Evolutionary conservation across 2,113 vertebrate genomes (phyloP).

Genomic region (Stigmatopora nigra): DNA sequence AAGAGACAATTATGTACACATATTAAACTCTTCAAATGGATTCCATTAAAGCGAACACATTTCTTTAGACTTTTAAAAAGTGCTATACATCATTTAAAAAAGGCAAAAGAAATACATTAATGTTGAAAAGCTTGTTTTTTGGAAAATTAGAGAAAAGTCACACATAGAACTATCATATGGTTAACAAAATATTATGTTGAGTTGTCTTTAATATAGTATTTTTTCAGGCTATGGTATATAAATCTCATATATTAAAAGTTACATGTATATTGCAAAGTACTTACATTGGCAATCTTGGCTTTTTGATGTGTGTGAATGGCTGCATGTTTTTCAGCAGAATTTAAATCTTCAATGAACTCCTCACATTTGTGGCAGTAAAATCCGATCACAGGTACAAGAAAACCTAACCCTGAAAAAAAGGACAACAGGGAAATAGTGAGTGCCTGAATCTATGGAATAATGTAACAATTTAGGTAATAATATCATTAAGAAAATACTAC

Average conservation of each 20-base stretch:
- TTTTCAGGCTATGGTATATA: too few relatives aligned
- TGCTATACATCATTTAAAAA: too few relatives aligned
- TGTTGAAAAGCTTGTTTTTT: too few relatives aligned
- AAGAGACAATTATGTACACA: background rate
- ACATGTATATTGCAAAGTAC: constrained; percentile 3
- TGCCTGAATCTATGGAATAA: background rate
- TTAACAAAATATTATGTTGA: too few relatives aligned
- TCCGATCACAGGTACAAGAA: constrained; percentile 85
- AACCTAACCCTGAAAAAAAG: constrained; percentile 72
- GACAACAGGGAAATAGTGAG: background rate
- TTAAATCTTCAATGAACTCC: constrained; percentile 86
- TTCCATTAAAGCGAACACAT: too few relatives aligned
- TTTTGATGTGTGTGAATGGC: constrained; percentile 66
- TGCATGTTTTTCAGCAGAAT: constrained; percentile 79
- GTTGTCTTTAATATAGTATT: background rate
- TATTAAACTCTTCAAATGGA: background rate
- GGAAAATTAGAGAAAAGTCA: too few relatives aligned
- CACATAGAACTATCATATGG: too few relatives aligned
- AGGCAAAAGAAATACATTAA: too few relatives aligned
- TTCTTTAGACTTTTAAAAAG: too few relatives aligned
- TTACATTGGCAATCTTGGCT: constrained; percentile 73
- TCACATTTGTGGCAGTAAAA: constrained; percentile 94
- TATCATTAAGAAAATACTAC: constrained; percentile 46
- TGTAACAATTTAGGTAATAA: background rate
- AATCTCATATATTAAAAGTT: too few relatives aligned